Evolutionary conservation across 1,140 invertebrate species (phyloP), one percentile per base, ranked within the genome.

Genomic region (Aphelinus certus): DNA sequence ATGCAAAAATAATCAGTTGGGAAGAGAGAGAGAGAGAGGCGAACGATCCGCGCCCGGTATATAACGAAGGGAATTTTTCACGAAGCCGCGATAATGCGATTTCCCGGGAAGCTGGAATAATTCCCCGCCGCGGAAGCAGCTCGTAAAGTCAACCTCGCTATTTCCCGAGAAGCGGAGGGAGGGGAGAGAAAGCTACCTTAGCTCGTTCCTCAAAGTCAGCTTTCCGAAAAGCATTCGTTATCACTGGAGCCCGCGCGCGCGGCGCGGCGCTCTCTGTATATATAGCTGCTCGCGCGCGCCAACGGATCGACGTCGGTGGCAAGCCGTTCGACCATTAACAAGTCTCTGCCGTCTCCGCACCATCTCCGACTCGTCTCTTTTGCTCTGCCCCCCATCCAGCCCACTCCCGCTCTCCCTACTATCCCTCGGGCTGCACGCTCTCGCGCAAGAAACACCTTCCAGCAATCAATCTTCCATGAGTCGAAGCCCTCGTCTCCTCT

Each of bases 391-490:
- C 42, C 47, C 26, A 2, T 64, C 46, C 9, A 43, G 5, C 61
- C 47, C 45, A 47, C 45, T 2, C 61, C 7, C 61, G 2, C 43
- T 63, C 61, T 63, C 61, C n/a, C 47, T 43, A 7, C 48, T 43
- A 10, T 55, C 64, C 6, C 51, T 55, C 64, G 9, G 46, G 10
- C 26, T 7, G 26, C 45, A 48, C 26, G 3, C 7, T 1, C 73
- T 65, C 47, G 73, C 73, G 70, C 79, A 75, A 75, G 73, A 83
- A 84, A 78, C 77, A 76, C 77, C 46, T 65, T 26, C 46, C 45
- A 62, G 77, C 78, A 73, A 85, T 85, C 83, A 83, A 85, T 85
- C 84, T 85, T 84, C 75, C 64, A 75, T 79, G 78, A 80, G 79
- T 82, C 79, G 79, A 81, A 78, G 78, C 67, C 63, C 71, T 26